Evolutionary conservation across 2,888 invertebrate genomes (phyloP), one percentile per base, ranked within the genome.

Genomic region (Beris morrisii): DNA sequence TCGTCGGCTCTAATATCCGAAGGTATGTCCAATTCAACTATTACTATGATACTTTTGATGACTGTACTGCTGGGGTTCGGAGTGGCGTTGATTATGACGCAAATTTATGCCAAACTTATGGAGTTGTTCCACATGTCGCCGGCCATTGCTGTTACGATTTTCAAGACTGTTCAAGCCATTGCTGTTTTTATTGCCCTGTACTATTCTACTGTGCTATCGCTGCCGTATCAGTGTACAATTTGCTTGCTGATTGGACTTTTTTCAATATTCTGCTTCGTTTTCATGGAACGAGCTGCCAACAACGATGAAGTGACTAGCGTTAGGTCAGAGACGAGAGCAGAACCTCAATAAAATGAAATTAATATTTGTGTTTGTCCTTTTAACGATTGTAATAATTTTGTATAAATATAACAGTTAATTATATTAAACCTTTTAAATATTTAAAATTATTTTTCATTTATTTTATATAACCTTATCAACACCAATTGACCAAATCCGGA

Each of bases 21-120:
- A 6, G 46, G 45, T 28, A 45, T 58, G 46, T 5, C 44, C 1
- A 58, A 58, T 28, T 58, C 58, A 22, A 46, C 46, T 5, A 44
- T 58, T 11, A 46, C 30, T 1, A 4, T 58, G n/a, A 46, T 58
- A 4, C 22, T 58, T 9, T 12, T 58, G 30, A 58, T 58, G 58
- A 45, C 32, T 28, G 58, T 58, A 28, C 30, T 58, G 22, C 44
- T 58, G 4, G 45, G 58, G 6, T 58, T 58, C 30, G 58, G 45
- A 12, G 45, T 58, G 4, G 46, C 58, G 12, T 44, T 58, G 22
- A 58, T 58, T 30, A 58, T 46, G 58, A 46, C 58, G 5, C 58
- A 58, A 46, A 12, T 46, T 4, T 58, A 58, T 30, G 58, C 58
- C 1, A 58, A 58, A 30, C 46, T 58, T 12, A 44, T 58, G 28